A percentile compares a stretch with the other conserved stretches of the same genome.
Evolutionary conservation across 2,888 invertebrate species (phyloP).

Genomic region (Hydroisotoma schaefferi): DNA sequence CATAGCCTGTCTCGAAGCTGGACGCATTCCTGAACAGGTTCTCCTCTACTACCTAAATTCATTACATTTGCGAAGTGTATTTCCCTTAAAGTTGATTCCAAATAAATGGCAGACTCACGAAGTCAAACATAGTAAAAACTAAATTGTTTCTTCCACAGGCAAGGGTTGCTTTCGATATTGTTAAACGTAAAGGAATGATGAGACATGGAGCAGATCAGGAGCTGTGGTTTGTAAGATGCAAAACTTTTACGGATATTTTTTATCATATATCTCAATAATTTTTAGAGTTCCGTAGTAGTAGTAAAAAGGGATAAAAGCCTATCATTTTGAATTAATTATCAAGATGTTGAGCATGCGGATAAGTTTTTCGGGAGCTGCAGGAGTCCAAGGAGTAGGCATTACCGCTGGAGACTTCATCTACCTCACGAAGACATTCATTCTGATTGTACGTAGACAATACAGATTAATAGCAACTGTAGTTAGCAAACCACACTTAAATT

Average conservation of each 20-base stretch:
- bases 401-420: conserved; percentile 1
- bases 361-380: background rate
- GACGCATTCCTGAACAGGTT: background rate
- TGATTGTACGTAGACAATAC: background rate
- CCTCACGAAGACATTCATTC: conserved; percentile 3
- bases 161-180: background rate
- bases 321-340: background rate
- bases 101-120: background rate
- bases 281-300: background rate
- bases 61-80: too few relatives aligned
- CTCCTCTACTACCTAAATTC: too few relatives aligned
- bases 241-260: background rate
- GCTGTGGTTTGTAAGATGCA: conserved; percentile 11
- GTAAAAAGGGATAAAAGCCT: background rate
- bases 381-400: background rate
- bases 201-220: conserved; percentile 5
- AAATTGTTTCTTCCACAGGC: background rate
- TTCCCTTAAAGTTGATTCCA: too few relatives aligned
- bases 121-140: background rate
- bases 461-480: too few relatives aligned
- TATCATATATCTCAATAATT: background rate
- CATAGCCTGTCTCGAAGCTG: background rate
- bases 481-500: too few relatives aligned
- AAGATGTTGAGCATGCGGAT: conserved; percentile 8
- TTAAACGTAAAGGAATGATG: background rate